These are phyloP conservation scores for Zaprionus ghesquierei DNA, from an alignment of 1,140 invertebrate species.

Conservation along the genomic window DNA sequence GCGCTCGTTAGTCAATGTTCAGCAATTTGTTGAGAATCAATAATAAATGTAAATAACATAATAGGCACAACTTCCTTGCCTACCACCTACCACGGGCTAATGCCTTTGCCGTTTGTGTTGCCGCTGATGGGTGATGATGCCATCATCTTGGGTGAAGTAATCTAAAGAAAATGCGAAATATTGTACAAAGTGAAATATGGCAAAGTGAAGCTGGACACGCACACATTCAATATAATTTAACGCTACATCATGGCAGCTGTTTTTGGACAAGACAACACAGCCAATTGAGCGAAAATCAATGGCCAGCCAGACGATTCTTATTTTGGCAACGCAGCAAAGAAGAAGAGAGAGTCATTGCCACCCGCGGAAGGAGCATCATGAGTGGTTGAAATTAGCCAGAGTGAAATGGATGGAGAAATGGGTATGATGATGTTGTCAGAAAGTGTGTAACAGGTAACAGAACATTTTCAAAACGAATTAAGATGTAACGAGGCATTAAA, in stretches of 20 bases:
- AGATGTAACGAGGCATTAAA: background rate
- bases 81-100: background rate
- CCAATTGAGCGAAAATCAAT: constrained; percentile 75
- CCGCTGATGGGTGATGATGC: constrained; percentile 15
- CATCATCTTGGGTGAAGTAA: constrained; percentile 43
- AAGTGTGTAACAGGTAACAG: background rate
- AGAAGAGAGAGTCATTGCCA: constrained; percentile 19
- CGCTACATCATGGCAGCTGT: constrained; percentile 71
- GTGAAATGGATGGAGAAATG: background rate
- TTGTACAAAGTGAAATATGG: constrained; percentile 66
- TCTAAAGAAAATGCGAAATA: constrained; percentile 27
- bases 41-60: constrained; percentile 81
- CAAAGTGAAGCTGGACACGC: constrained; percentile 43
- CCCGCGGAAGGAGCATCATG: background rate
- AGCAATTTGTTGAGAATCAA: constrained; percentile 76
- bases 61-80: constrained; percentile 38
- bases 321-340: background rate
- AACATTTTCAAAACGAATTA: background rate
- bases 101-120: background rate
- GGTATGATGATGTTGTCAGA: background rate
- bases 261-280: constrained; percentile 54
- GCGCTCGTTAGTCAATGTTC: constrained; percentile 72
- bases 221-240: constrained; percentile 60
- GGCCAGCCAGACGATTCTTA: constrained; percentile 27
- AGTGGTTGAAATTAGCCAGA: background rate